Conservation (phyloP, 2,797 vertebrate species). For the Erithacus rubecula region DNA sequence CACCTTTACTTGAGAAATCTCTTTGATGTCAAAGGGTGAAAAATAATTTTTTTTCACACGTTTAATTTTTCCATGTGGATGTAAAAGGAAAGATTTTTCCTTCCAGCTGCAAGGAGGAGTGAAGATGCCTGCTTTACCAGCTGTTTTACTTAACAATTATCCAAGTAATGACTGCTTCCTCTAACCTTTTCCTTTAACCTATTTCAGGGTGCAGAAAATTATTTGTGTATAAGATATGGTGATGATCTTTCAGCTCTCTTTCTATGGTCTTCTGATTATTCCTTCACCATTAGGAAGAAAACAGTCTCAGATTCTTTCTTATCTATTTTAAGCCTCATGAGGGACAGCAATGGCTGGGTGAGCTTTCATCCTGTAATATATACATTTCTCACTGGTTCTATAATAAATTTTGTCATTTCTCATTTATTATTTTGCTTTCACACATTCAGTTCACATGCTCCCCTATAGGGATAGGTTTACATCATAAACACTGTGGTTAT, state of each 20-base stretch:
- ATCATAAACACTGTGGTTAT: not conserved
- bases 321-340: not conserved
- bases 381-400: not conserved
- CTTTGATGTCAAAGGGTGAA: not conserved
- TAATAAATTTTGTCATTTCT: not conserved
- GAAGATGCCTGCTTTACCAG: not conserved
- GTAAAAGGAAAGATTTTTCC: not conserved
- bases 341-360: not conserved
- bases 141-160: not conserved
- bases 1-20: not conserved
- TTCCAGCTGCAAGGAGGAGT: not conserved
- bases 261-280: not conserved
- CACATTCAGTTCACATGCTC: not conserved
- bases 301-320: not conserved
- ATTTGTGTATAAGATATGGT: not conserved
- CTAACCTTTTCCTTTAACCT: not conserved
- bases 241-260: not conserved
- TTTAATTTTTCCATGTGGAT: not conserved
- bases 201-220: not conserved
- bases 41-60: not conserved
- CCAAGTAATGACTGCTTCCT: not conserved
- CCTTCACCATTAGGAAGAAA: not conserved
- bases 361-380: not conserved
- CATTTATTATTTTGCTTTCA: not conserved
- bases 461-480: not conserved